Conservation (phyloP, 2,888 invertebrate genomes). For the Linnaemya tessellans region DNA sequence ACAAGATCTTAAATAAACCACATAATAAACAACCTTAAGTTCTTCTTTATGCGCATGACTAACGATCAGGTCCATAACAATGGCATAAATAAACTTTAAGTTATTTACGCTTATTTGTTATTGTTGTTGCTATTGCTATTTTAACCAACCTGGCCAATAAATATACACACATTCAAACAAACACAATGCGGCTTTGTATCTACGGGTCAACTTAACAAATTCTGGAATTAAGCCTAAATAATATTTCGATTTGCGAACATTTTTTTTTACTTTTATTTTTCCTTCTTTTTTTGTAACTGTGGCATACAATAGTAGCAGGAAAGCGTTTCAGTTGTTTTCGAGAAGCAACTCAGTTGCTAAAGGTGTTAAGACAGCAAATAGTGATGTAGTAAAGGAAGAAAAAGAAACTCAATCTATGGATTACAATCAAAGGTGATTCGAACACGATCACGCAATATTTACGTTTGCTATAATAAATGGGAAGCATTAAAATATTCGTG, state of each 20-base stretch:
- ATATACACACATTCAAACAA: background rate
- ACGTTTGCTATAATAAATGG: conserved; percentile 5
- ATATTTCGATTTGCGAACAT: conserved; percentile 38
- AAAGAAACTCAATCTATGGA: conserved; percentile 62
- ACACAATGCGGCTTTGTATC: background rate
- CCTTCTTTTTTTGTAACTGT: background rate
- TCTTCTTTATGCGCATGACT: conserved; percentile 68
- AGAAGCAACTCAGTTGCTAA: background rate
- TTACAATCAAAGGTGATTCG: conserved; percentile 71
- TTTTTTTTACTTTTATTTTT: background rate
- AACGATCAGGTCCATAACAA: conserved; percentile 68
- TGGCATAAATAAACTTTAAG: conserved; percentile 70
- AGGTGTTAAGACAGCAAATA: conserved; percentile 58
- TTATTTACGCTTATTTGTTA: conserved; percentile 66
- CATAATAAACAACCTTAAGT: conserved; percentile 58
- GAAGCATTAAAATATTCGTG: conserved; percentile 31
- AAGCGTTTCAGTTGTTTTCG: background rate
- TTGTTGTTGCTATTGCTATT: conserved; percentile 9
- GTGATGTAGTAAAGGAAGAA: conserved; percentile 1
- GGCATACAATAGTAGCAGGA: background rate
- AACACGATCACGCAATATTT: conserved; percentile 70
- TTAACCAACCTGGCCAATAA: conserved; percentile 35
- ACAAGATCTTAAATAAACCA: conserved; percentile 27
- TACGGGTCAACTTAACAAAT: conserved; percentile 54
- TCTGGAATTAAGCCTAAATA: conserved; percentile 56